Base-by-base conservation (phyloP, 2,888 invertebrate species). In the Sarcophaga rosellei region DNA sequence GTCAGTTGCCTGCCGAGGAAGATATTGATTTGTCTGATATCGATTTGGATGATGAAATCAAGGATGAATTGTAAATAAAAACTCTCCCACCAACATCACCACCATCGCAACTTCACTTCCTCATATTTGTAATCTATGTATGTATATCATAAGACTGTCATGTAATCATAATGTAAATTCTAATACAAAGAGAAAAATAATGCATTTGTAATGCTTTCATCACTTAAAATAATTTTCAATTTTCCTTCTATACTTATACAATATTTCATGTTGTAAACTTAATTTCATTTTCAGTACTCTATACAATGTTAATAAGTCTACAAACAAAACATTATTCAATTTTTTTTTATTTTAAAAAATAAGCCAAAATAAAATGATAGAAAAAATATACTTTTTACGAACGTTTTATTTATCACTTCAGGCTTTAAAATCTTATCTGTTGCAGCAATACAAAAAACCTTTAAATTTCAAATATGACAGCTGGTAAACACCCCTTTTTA, bases 11-110 rank as follows among this genome's bases (percentile, higher is more conserved):
- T 2, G 95, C 94, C 57, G 92, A 92, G 66, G 98, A 99, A 90
- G 98, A 98, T 88, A 96, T 98, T 87, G 98, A 98, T 94, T 95
- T 98, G 77, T 98, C 97, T 47, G 98, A 99, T 92, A 94, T 98
- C 25, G 97, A 96, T 88, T 94, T 98, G 65, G 96, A 97, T 90
- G 96, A 97, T 89, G 96, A 96, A 88, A 59, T 84, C 53, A 92
- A 91, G 82, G 92, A 92, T 81, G 92, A 92, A 87, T 91, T 92
- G 74, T 92, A 92, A 87, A 88, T 47, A 66, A 44, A 79, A 81
- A 69, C 66, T 12, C 15, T 15, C 11, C 15, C 47, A 15, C 82
- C 66, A 69, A 65, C 66, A 72, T 63, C 23, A 53, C 4, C 23
- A 81, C n/a, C 69, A 47, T 74, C 47, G 20, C 23, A 81, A 23